Evolutionary conservation across 2,797 vertebrate species (phyloP).

Genomic region (Muscicapa comitata): DNA sequence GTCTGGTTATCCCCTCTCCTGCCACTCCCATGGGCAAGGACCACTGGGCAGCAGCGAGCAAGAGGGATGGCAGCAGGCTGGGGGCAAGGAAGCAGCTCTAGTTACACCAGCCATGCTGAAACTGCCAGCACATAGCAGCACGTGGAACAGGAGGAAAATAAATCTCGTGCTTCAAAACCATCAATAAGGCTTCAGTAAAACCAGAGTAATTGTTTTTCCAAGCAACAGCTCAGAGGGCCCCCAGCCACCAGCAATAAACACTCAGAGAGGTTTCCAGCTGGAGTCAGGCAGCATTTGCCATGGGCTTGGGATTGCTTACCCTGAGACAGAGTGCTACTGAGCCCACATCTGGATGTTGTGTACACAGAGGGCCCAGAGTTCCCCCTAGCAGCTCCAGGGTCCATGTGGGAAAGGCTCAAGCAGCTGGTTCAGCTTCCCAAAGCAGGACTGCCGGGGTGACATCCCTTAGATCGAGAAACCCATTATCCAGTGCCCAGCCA

Average conservation of each 20-base stretch:
- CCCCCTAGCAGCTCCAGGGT: not conserved
- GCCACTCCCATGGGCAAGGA: not conserved
- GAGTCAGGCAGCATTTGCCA: not conserved
- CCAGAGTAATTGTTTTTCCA: not conserved
- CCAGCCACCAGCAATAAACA: not conserved
- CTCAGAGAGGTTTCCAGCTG: not conserved
- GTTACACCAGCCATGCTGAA: not conserved
- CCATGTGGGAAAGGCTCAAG: not conserved
- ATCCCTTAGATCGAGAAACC: not conserved
- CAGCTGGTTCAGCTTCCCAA: not conserved
- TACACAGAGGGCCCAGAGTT: not conserved
- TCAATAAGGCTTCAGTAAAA: not conserved
- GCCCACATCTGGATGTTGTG: not conserved
- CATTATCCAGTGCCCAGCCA: not conserved
- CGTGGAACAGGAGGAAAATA: not conserved
- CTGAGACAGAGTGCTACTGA: not conserved
- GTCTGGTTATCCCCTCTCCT: not conserved
- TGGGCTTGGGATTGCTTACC: not conserved
- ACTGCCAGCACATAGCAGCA: not conserved
- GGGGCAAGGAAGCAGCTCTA: not conserved
- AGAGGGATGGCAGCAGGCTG: not conserved
- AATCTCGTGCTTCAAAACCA: not conserved
- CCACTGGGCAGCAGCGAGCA: not conserved
- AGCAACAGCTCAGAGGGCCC: not conserved
- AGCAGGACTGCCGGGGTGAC: rapidly evolving